Conservation (phyloP, 2,888 invertebrate genomes). For the Tenodera sinensis region DNA sequence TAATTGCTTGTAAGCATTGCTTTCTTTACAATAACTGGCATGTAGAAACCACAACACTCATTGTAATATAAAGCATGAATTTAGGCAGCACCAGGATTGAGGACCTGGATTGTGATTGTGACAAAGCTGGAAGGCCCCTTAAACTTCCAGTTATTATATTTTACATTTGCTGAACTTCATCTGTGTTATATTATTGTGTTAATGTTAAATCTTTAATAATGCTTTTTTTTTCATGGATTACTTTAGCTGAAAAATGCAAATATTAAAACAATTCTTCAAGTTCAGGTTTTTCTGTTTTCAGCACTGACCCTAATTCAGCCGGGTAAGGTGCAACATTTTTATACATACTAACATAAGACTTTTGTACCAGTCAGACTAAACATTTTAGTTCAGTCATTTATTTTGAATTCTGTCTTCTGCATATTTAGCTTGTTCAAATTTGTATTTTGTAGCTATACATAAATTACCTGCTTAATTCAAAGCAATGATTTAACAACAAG, state of each 20-base stretch:
- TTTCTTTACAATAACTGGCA: neutral
- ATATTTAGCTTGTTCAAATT: neutral
- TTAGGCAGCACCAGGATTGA: neutral
- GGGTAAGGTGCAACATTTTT: neutral
- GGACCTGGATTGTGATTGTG: neutral
- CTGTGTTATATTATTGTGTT: neutral
- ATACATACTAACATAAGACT: neutral
- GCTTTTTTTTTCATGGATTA: neutral
- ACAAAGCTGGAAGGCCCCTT: slow-evolving; percentile 4
- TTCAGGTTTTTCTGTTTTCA: neutral
- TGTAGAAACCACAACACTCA: neutral
- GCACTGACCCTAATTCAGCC: neutral
- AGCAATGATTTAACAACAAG: neutral
- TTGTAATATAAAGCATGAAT: neutral
- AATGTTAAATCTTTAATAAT: neutral
- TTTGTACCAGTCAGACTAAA: neutral
- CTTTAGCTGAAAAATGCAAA: neutral
- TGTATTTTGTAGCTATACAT: neutral
- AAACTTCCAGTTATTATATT: neutral
- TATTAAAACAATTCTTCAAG: neutral
- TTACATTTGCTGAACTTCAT: neutral
- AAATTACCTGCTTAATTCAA: neutral
- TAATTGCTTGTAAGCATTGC: neutral
- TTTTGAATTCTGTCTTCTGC: neutral
- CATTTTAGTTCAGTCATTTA: neutral